phyloP scores from a whole-genome alignment of 2,113 vertebrate genomes.

The Chrysemys picta region DNA sequence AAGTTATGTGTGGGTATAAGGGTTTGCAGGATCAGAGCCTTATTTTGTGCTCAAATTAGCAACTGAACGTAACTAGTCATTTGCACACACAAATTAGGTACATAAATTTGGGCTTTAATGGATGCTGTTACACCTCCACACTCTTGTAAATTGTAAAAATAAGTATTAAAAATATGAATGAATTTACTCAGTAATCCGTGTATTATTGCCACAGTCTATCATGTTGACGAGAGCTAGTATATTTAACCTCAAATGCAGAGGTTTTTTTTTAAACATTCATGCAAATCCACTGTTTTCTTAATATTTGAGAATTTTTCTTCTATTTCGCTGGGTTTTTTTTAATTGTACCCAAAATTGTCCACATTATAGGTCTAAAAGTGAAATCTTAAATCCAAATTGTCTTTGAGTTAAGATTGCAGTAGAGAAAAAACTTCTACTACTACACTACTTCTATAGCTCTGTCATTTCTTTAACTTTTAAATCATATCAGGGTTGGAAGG shows the following conservation, averaged over 20 bases:
- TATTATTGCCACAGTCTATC: background rate
- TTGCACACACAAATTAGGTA: slow-evolving; percentile 19
- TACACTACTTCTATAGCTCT: background rate
- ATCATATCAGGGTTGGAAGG: too few relatives aligned
- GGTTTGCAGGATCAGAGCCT: slow-evolving; percentile 3
- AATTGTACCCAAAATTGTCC: background rate
- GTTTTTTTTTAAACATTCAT: background rate
- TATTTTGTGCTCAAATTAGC: slow-evolving; percentile 34
- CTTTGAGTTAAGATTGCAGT: background rate
- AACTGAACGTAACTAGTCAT: background rate
- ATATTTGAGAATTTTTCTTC: background rate
- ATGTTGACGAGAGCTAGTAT: background rate
- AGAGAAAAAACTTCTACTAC: background rate
- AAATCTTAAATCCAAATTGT: background rate
- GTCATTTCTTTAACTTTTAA: background rate
- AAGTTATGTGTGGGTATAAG: background rate
- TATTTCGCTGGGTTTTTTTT: background rate
- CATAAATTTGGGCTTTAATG: slow-evolving; percentile 31
- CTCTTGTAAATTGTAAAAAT: slow-evolving; percentile 39
- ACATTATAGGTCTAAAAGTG: background rate
- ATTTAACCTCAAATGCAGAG: background rate
- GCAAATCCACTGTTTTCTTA: background rate
- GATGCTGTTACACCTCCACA: background rate
- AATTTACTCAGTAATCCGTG: background rate
- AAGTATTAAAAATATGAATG: slow-evolving; percentile 37